Evolutionary conservation across 2,888 invertebrate genomes (phyloP).

Genomic region (Amphipoea oculea): DNA sequence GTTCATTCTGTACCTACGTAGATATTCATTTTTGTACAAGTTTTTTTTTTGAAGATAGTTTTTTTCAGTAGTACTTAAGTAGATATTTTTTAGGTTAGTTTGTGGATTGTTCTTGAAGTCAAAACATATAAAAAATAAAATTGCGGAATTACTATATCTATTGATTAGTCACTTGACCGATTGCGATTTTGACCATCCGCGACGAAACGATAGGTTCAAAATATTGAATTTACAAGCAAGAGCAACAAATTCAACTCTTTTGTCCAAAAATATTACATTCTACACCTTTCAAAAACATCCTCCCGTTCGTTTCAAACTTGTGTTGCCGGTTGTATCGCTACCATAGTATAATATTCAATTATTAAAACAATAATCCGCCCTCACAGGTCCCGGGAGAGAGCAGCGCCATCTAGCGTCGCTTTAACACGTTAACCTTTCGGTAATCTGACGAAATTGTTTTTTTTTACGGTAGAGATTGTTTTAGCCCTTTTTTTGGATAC

Average conservation of each 20-base stretch:
- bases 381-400: conserved; percentile 68
- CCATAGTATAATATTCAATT: conserved; percentile 86
- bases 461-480: conserved; percentile 14
- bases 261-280: not conserved
- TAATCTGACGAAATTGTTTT: conserved; percentile 48
- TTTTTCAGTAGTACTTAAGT: too few relatives aligned
- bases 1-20: too few relatives aligned
- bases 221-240: not conserved
- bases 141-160: not conserved
- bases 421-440: conserved; percentile 57
- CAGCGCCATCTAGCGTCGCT: conserved; percentile 72
- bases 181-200: too few relatives aligned
- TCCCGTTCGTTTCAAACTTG: conserved; percentile 63
- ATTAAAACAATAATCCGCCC: conserved; percentile 85
- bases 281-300: conserved; percentile 20
- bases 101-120: not conserved
- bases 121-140: too few relatives aligned
- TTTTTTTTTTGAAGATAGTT: too few relatives aligned
- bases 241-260: not conserved
- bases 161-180: too few relatives aligned
- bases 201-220: not conserved
- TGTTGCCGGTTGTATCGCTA: conserved; percentile 67
- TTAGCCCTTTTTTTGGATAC: not conserved
- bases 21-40: too few relatives aligned
- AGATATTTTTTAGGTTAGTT: too few relatives aligned